Evolutionary conservation across 1,140 invertebrate genomes (phyloP), one percentile per base, ranked within the genome.

Genomic region (Lepidurus couesii): DNA sequence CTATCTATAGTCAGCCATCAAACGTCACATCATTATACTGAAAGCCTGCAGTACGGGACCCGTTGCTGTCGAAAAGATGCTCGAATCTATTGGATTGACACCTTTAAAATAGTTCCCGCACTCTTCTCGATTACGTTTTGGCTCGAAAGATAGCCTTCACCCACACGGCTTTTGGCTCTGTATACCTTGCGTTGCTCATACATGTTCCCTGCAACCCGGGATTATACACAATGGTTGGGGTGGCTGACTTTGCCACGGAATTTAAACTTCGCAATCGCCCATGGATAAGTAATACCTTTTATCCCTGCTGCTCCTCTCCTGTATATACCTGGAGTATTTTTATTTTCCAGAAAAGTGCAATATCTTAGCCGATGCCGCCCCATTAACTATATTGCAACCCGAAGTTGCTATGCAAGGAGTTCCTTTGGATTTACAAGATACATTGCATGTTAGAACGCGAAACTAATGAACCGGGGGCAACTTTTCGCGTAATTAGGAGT

Each of bases 341-440:
- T 0, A 4, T 34, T 34, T 3, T 34, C 34, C 34, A 3, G 34
- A 34, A 34, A 34, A 34, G 34, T 34, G 34, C 34, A 34, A 34
- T 4, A 34, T 34, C 34, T 34, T 34, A 13, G 53, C 53, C 53
- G 53, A 7, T 65, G 13, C 53, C 53, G 21, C 53, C 16, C 53
- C 53, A 65, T 65, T 65, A 65, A 65, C 53, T n/a, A 65, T 65
- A 65, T 65, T 65, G 53, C 53, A 65, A 65, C 16, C 53, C 53
- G 9, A 65, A 21, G 53, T 47, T 47, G 45, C 45, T 47, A 47
- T 65, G 53, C 16, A 3, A n/a, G 53, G 16, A 65, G 53, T 65
- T 65, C 53, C 53, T 65, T 13, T 65, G 53, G 5, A 34, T 21
- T 8, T 21, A 65, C 53, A 21, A 65, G 53, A 65, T 13, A 65